phyloP scores from a whole-genome alignment of 2,113 vertebrate species.

The Protomyctophum bolini region DNA sequence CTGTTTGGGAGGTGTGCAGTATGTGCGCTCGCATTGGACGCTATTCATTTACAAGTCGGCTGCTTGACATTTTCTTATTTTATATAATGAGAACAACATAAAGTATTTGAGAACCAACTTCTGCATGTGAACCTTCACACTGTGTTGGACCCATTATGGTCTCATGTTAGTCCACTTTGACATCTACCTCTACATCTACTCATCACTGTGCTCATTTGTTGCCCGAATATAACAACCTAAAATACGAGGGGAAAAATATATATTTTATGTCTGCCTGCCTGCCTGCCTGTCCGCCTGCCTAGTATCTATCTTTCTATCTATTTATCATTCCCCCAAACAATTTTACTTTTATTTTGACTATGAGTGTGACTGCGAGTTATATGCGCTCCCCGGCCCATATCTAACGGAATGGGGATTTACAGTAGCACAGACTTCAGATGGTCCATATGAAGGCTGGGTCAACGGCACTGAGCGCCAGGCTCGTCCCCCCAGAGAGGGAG shows the following conservation, averaged over 20 bases:
- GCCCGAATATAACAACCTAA: not conserved
- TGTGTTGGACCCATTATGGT: constrained; percentile 21
- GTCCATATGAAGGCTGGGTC: constrained; percentile 4
- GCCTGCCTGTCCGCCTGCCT: not conserved
- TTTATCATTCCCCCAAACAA: not conserved
- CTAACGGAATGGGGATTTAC: not conserved
- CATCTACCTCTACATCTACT: constrained; percentile 28
- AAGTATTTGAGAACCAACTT: too few relatives aligned
- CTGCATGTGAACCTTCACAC: too few relatives aligned
- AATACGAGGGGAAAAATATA: not conserved
- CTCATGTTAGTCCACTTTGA: constrained; percentile 9
- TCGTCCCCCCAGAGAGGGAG: constrained; percentile 46
- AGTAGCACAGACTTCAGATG: constrained; percentile 2
- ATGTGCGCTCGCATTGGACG: too few relatives aligned
- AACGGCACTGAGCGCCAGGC: constrained; percentile 5
- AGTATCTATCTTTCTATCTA: not conserved
- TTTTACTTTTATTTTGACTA: too few relatives aligned
- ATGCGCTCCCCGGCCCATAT: not conserved
- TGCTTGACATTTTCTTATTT: too few relatives aligned
- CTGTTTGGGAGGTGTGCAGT: too few relatives aligned
- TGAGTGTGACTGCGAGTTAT: constrained; percentile 3
- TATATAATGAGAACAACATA: too few relatives aligned
- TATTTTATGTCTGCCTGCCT: constrained; percentile 25
- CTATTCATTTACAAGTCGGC: too few relatives aligned
- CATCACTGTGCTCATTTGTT: constrained; percentile 31